Percentiles rank a stretch among this genome's conserved stretches.
phyloP scores from a whole-genome alignment of 2,113 vertebrate genomes.

The Rhinoderma darwinii region DNA sequence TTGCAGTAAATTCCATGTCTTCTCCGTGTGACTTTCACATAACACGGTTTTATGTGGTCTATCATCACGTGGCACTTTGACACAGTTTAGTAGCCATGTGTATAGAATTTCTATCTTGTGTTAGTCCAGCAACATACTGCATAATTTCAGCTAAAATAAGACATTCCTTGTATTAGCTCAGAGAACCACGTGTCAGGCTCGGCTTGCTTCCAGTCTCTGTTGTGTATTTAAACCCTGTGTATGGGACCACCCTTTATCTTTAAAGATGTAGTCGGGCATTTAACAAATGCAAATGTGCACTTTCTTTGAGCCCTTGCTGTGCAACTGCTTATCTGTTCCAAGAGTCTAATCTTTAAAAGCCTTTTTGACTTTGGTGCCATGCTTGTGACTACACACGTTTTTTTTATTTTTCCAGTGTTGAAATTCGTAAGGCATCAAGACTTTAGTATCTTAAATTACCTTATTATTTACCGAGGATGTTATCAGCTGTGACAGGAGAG shows the following conservation, averaged over 20 bases:
- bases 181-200: constrained; percentile 28
- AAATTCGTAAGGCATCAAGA: constrained; percentile 27
- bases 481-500: constrained; percentile 34
- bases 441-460: constrained; percentile 35
- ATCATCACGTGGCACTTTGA: not conserved
- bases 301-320: constrained; percentile 52
- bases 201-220: constrained; percentile 28
- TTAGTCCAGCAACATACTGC: not conserved
- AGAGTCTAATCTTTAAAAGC: constrained; percentile 51
- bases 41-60: not conserved
- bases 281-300: constrained; percentile 59
- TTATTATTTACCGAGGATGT: constrained; percentile 39
- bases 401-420: constrained; percentile 14
- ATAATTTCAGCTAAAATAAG: constrained; percentile 44
- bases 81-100: constrained; percentile 8
- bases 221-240: constrained; percentile 56
- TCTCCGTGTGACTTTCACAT: not conserved
- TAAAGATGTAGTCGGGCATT: constrained; percentile 57
- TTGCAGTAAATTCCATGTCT: not conserved
- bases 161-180: not conserved
- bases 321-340: constrained; percentile 53
- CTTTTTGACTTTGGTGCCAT: constrained; percentile 45
- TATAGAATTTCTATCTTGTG: not conserved
- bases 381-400: constrained; percentile 19
- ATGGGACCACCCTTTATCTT: constrained; percentile 55